Percentiles rank a stretch among this genome's conserved stretches.
Conservation (phyloP, 30 jellyfish, hydroid and myxozoan species). For the Sanderia malayensis region DNA sequence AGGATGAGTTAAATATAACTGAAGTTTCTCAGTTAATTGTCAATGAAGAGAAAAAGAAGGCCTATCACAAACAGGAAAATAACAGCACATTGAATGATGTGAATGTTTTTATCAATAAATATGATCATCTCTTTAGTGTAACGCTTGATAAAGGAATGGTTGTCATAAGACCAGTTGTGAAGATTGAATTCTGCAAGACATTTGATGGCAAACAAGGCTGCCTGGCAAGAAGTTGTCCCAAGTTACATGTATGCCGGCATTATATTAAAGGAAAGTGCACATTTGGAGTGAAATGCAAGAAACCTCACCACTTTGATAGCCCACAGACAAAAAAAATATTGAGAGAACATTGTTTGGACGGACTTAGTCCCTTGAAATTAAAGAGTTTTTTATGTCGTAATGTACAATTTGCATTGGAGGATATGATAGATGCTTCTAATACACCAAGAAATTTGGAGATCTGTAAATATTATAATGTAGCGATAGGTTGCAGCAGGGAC, state of each 20-base stretch:
- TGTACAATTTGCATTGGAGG: conserved; percentile 85
- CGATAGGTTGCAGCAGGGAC: conserved; percentile 91
- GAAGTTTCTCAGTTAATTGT: conserved; percentile 4
- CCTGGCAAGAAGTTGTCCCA: conserved; percentile 45
- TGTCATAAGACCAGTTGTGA: conserved; percentile 58
- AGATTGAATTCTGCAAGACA: conserved; percentile 80
- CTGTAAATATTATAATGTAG: conserved; percentile 88
- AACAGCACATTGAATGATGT: conserved; percentile 27
- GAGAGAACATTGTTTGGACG: conserved; percentile 53
- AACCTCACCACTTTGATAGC: conserved; percentile 90
- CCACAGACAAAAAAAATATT: conserved; percentile 57
- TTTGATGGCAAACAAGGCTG: conserved; percentile 91
- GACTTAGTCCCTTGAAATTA: conserved; percentile 48
- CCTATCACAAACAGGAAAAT: not conserved
- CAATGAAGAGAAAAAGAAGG: not conserved
- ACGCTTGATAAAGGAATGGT: conserved; percentile 21
- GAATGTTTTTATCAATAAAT: conserved; percentile 27
- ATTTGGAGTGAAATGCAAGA: conserved; percentile 88
- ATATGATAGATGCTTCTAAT: conserved; percentile 45
- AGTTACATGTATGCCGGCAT: conserved; percentile 89
- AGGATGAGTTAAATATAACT: conserved; percentile 12
- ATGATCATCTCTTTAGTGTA: conserved; percentile 33
- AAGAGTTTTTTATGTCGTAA: conserved; percentile 84
- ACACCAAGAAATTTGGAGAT: conserved; percentile 83
- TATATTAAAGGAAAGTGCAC: conserved; percentile 91